Conservation (phyloP, 2,113 vertebrate species). For the Tetrax tetrax region DNA sequence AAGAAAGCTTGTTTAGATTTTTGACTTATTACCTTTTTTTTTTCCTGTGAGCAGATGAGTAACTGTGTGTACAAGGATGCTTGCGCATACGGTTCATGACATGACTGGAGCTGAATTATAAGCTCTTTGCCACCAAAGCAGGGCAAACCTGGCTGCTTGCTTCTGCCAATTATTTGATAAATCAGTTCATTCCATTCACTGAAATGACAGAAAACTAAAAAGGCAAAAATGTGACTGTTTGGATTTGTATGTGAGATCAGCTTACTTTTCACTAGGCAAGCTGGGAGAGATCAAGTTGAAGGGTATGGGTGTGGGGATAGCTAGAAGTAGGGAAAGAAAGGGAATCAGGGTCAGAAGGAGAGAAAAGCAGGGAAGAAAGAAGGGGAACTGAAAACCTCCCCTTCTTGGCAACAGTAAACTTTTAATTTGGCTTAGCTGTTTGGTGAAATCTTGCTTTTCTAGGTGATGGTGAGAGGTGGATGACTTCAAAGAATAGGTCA, state of each 20-base stretch:
- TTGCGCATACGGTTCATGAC: neutral
- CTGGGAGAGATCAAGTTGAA: neutral
- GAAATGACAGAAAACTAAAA: neutral
- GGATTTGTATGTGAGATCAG: neutral
- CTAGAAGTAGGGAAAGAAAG: neutral
- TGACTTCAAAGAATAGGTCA: neutral
- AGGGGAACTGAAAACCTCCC: neutral
- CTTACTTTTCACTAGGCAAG: neutral
- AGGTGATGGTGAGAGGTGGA: neutral
- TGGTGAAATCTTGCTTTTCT: neutral
- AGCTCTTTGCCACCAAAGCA: neutral
- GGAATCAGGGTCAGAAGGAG: neutral
- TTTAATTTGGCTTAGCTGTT: neutral
- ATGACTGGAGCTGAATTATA: neutral
- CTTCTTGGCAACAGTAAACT: neutral
- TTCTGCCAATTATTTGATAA: neutral
- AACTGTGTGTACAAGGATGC: neutral
- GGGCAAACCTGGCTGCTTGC: neutral
- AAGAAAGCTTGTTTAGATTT: slow-evolving; percentile 6
- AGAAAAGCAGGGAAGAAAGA: neutral
- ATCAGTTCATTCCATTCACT: neutral
- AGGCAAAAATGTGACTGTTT: neutral
- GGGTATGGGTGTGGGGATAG: neutral
- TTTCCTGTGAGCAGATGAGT: neutral
- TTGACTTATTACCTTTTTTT: neutral